These are phyloP conservation scores for Thryonomys swinderianus DNA, from an alignment of 2,113 vertebrate genomes.

Conservation along the genomic window DNA sequence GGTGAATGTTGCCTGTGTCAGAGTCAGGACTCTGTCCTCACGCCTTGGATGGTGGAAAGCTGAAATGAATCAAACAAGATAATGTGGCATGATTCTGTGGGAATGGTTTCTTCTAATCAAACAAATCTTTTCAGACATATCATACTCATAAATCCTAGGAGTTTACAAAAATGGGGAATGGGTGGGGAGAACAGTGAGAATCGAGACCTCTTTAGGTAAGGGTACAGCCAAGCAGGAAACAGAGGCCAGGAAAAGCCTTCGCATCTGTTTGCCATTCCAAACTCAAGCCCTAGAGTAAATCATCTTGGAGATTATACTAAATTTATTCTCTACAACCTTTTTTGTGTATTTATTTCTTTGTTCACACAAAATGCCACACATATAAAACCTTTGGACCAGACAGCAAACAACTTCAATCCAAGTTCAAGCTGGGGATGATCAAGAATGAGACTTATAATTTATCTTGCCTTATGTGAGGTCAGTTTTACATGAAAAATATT, in stretches of 20 bases:
- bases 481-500: slow-evolving; percentile 53
- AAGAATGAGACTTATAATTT: slow-evolving; percentile 69
- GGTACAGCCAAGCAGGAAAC: slow-evolving; percentile 57
- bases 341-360: slow-evolving; percentile 77
- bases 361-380: slow-evolving; percentile 74
- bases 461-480: slow-evolving; percentile 38
- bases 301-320: slow-evolving; percentile 72
- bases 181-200: background rate
- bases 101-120: slow-evolving; percentile 58
- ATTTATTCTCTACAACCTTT: slow-evolving; percentile 73
- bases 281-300: slow-evolving; percentile 71
- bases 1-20: slow-evolving; percentile 66
- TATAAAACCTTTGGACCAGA: slow-evolving; percentile 69
- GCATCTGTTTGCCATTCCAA: slow-evolving; percentile 78
- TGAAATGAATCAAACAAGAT: slow-evolving; percentile 60
- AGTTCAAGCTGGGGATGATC: slow-evolving; percentile 73
- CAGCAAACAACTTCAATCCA: slow-evolving; percentile 62
- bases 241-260: slow-evolving; percentile 67
- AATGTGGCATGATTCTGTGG: slow-evolving; percentile 50
- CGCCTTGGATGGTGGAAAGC: slow-evolving; percentile 42
- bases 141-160: slow-evolving; percentile 44
- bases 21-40: slow-evolving; percentile 36
- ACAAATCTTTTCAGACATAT: slow-evolving; percentile 61
- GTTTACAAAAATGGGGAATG: background rate
- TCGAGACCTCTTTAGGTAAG: slow-evolving; percentile 59